Evolutionary conservation across 2,113 vertebrate genomes (phyloP), one percentile per base, ranked within the genome.

Genomic region (Rhizomys pruinosus): DNA sequence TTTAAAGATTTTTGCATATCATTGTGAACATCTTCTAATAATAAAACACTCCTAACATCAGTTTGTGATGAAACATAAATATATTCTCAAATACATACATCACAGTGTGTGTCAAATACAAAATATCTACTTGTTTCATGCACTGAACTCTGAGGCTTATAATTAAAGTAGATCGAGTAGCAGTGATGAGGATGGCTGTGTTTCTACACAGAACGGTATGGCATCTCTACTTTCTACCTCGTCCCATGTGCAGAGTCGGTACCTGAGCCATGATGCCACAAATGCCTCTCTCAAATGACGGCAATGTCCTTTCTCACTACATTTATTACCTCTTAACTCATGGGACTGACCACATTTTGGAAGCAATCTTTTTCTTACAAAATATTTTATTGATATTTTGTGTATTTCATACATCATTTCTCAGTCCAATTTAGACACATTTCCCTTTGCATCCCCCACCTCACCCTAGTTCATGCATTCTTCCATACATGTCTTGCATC

Each of bases 301-400:
- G 64, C n/a, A n/a, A 37, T 74, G 37, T 89, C 13, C 42, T 90
- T 64, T 61, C 82, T 81, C 71, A 82, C 47, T 22, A 42, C 4
- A 80, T 78, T 20, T 78, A 42, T 81, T 90, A 92, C 19, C 20
- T 94, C n/a, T 87, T 89, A 88, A 86, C 95, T 96, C 27, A 32
- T 61, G 71, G 66, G 42, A 66, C n/a, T 74, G 72, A 37, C 8
- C 19, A 22, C 39, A 29, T 86, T 91, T 90, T 82, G 74, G 44
- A 90, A 80, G 66, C 55, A 88, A 59, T 94, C 39, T n/a, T n/a
- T n/a, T n/a, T n/a, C n/a, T n/a, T n/a, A n/a, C n/a, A n/a, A n/a
- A n/a, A n/a, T n/a, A n/a, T n/a, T n/a, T n/a, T n/a, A n/a, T n/a
- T n/a, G n/a, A n/a, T n/a, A n/a, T n/a, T n/a, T n/a, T n/a, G n/a